phyloP scores from a whole-genome alignment of 2,797 vertebrate genomes.

The Tokudaia tokunoshimensis region DNA sequence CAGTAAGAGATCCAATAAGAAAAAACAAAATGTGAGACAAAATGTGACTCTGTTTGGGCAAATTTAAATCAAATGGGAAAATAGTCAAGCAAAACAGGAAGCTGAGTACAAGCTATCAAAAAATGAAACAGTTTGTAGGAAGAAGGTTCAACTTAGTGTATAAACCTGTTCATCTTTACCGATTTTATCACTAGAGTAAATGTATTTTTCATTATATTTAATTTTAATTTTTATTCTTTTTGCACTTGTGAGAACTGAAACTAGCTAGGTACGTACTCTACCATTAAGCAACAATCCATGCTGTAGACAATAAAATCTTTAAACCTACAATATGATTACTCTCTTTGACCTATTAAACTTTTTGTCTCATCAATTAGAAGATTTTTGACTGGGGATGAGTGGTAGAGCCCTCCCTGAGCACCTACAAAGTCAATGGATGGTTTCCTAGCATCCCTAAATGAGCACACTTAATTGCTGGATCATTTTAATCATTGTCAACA shows the following conservation, averaged over 20 bases:
- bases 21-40: not conserved
- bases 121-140: not conserved
- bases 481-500: not conserved
- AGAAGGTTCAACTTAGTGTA: not conserved
- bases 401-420: no score
- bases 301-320: not conserved
- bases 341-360: not conserved
- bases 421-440: no score
- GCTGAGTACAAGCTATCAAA: not conserved
- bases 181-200: not conserved
- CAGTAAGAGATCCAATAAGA: not conserved
- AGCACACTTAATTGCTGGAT: not conserved
- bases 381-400: not conserved
- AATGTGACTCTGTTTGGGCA: not conserved
- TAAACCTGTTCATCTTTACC: rapidly evolving
- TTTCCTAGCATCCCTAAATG: not conserved
- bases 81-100: slow-evolving; percentile 4
- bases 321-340: not conserved
- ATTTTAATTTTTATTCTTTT: not conserved
- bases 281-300: not conserved
- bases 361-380: not conserved
- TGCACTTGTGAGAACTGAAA: not conserved
- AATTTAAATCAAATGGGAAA: not conserved
- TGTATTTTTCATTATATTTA: not conserved
- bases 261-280: not conserved